Base-by-base conservation (phyloP, 2,888 invertebrate genomes). In the Tipula helvola region DNA sequence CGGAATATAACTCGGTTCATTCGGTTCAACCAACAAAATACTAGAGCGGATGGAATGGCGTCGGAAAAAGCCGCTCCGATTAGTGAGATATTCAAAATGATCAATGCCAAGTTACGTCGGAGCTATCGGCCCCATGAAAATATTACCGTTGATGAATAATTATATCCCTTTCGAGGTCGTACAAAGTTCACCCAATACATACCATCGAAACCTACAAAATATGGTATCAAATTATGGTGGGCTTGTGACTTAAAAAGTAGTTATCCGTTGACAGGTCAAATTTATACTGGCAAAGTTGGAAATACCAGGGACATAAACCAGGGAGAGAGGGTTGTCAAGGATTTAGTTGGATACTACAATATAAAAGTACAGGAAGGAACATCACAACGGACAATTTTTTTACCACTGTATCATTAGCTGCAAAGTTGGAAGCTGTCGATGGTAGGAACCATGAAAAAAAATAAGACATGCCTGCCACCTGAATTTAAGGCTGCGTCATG, bases 71-170 rank as follows among this genome's bases (percentile, higher is more conserved):
- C n/a, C n/a, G n/a, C n/a, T n/a, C n/a, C n/a, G n/a, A n/a, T n/a
- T 13, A n/a, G 28, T 4, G 47, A 85, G 39, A 18, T 87, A 36
- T 89, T 88, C 88, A 87, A 86, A 88, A 89, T 89, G 88, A 85
- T 89, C 10, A 89, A 89, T 88, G 83, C 87, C 47, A 89, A 89
- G 88, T 87, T 89, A 41, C 18, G 84, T 44, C 87, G 88, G 84
- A 36, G 86, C 16, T 89, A 89, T 87, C 88, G 87, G 28, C 88
- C 89, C 87, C 87, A 88, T 18, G 88, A 87, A 84, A 86, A 88
- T 86, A 41, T 89, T 57, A 89, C 89, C 36, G 87, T 89, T 36
- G 89, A 89, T 86, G 89, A 89, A 86, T 88, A 89, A 86, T 87
- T 89, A 16, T 88, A 87, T 87, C 88, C 89, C 18, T 89, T 87